Percentiles rank a stretch among this genome's conserved stretches.
Evolutionary conservation across 2,888 invertebrate species (phyloP).

Genomic region (Sphinx pinastri): DNA sequence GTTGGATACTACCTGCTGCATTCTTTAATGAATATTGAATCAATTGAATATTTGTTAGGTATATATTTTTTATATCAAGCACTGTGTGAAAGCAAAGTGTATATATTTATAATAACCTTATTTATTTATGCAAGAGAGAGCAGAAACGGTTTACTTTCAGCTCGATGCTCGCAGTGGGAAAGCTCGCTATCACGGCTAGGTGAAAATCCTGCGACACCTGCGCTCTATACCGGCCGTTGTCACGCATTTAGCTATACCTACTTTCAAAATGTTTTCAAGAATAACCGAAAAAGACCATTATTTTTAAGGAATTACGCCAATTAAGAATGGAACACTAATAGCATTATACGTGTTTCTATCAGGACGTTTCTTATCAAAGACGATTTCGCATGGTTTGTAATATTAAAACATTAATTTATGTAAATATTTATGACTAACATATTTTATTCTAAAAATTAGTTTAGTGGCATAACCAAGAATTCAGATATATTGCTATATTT

Average conservation of each 20-base stretch:
- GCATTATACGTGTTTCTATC: too few relatives aligned
- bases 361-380: too few relatives aligned
- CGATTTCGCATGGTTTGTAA: too few relatives aligned
- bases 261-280: conserved; percentile 43
- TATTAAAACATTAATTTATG: too few relatives aligned
- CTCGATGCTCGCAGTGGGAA: conserved; percentile 63
- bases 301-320: background rate
- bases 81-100: conserved; percentile 25
- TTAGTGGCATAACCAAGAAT: too few relatives aligned
- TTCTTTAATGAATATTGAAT: too few relatives aligned
- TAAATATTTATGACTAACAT: too few relatives aligned
- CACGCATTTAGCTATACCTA: conserved; percentile 54
- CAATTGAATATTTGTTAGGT: too few relatives aligned
- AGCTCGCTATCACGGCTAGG: conserved; percentile 67
- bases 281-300: background rate
- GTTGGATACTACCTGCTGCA: too few relatives aligned
- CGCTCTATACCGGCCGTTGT: conserved; percentile 46
- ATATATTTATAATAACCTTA: conserved; percentile 37
- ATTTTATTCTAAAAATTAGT: too few relatives aligned
- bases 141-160: conserved; percentile 38
- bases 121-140: conserved; percentile 45
- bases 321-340: too few relatives aligned
- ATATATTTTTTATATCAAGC: conserved; percentile 7
- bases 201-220: conserved; percentile 67
- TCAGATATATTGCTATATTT: too few relatives aligned